These are phyloP conservation scores for Canis aureus DNA, from an alignment of 2,113 vertebrate genomes.

Conservation along the genomic window DNA sequence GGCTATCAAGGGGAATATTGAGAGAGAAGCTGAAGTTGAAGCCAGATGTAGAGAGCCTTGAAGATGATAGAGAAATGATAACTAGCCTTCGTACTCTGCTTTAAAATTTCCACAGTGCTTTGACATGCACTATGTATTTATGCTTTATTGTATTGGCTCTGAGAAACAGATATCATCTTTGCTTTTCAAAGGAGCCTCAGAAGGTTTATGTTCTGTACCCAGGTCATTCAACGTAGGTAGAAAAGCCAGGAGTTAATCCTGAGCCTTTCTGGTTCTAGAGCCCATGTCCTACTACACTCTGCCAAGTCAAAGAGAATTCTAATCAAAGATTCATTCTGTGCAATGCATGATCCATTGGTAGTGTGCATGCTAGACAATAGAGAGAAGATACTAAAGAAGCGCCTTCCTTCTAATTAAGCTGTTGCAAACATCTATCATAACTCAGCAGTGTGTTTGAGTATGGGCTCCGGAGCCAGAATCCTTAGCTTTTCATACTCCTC, in stretches of 20 bases:
- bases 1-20: neutral
- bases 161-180: neutral
- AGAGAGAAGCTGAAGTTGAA: neutral
- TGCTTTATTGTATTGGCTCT: neutral
- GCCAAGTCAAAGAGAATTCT: neutral
- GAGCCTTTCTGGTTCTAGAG: neutral
- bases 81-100: neutral
- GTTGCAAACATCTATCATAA: neutral
- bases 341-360: neutral
- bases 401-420: neutral
- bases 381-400: neutral
- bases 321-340: neutral
- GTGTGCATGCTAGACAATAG: neutral
- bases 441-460: accelerated
- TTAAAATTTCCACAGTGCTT: neutral
- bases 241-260: neutral
- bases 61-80: constrained; percentile 8
- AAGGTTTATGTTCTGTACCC: constrained; percentile 2
- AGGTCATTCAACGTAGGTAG: neutral
- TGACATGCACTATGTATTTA: neutral
- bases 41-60: neutral
- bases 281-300: neutral
- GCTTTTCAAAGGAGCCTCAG: constrained; percentile 28
- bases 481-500: neutral
- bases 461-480: neutral